phyloP scores from a whole-genome alignment of 2,797 vertebrate species.

The Megaceryle alcyon region DNA sequence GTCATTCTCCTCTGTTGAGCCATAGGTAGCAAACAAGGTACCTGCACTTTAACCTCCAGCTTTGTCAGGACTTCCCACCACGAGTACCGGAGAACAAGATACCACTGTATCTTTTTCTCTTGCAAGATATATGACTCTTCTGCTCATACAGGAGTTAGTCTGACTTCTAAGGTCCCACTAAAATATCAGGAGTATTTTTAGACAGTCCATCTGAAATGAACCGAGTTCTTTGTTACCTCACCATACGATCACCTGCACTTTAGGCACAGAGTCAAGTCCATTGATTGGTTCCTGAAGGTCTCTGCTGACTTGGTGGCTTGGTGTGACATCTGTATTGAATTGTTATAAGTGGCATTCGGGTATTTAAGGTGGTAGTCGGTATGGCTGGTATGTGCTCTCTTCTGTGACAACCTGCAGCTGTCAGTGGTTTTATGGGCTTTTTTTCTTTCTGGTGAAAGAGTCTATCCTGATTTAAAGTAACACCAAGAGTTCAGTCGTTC shows the following conservation, averaged over 20 bases:
- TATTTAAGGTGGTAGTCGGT: not conserved
- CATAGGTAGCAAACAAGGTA: not conserved
- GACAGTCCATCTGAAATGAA: not conserved
- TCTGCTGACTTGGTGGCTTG: not conserved
- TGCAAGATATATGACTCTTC: not conserved
- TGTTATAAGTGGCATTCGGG: not conserved
- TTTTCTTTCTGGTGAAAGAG: not conserved
- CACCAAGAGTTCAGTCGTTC: not conserved
- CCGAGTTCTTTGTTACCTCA: not conserved
- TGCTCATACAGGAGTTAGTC: not conserved
- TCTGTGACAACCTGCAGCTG: not conserved
- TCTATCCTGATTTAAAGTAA: not conserved
- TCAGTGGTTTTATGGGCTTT: not conserved
- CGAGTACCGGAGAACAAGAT: not conserved
- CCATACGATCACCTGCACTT: not conserved
- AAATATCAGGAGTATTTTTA: not conserved
- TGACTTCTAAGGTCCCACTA: not conserved
- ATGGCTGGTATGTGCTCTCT: not conserved
- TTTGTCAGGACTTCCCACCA: not conserved
- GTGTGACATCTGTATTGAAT: not conserved
- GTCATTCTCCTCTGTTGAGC: not conserved
- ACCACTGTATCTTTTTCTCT: not conserved
- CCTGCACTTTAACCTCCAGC: not conserved
- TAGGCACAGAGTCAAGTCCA: not conserved
- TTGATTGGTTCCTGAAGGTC: not conserved